A percentile compares a stretch with the other conserved stretches of the same genome.
phyloP scores from a whole-genome alignment of 1,140 invertebrate genomes.

The Centruroides sculpturatus region DNA sequence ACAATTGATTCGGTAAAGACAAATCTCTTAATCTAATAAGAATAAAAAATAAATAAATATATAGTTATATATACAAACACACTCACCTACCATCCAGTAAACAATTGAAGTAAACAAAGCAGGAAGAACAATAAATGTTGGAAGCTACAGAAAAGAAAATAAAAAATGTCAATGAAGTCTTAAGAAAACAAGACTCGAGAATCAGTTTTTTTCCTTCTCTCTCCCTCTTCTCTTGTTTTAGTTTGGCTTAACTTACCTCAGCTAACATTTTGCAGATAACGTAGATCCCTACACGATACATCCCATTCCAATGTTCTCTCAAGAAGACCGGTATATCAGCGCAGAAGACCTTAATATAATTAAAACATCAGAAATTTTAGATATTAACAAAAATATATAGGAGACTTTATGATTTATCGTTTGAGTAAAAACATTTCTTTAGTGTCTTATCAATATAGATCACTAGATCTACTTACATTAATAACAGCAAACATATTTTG shows the following conservation, averaged over 20 bases:
- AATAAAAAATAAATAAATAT: too few species aligned
- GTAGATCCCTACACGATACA: slow-evolving; percentile 85
- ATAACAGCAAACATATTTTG: slow-evolving; percentile 80
- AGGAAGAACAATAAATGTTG: slow-evolving; percentile 49
- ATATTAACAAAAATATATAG: too few species aligned
- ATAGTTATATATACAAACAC: not conserved
- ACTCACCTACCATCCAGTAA: slow-evolving; percentile 47
- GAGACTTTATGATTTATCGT: too few species aligned
- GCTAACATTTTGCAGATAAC: slow-evolving; percentile 76
- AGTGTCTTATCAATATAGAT: too few species aligned
- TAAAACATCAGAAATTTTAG: too few species aligned
- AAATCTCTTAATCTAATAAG: too few species aligned
- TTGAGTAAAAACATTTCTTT: too few species aligned
- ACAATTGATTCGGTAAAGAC: too few species aligned
- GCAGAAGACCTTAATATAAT: slow-evolving; percentile 64
- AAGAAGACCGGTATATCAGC: slow-evolving; percentile 80
- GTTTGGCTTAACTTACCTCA: slow-evolving; percentile 42
- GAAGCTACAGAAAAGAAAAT: slow-evolving; percentile 21
- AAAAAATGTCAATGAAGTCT: not conserved
- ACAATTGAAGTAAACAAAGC: slow-evolving; percentile 65
- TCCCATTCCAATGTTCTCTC: slow-evolving; percentile 74
- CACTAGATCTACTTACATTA: slow-evolving; percentile 46
- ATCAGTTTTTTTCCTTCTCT: too few species aligned
- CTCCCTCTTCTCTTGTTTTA: not conserved
- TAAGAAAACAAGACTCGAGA: too few species aligned